phyloP scores from a whole-genome alignment of 2,113 vertebrate genomes.

The Petroica traversi region DNA sequence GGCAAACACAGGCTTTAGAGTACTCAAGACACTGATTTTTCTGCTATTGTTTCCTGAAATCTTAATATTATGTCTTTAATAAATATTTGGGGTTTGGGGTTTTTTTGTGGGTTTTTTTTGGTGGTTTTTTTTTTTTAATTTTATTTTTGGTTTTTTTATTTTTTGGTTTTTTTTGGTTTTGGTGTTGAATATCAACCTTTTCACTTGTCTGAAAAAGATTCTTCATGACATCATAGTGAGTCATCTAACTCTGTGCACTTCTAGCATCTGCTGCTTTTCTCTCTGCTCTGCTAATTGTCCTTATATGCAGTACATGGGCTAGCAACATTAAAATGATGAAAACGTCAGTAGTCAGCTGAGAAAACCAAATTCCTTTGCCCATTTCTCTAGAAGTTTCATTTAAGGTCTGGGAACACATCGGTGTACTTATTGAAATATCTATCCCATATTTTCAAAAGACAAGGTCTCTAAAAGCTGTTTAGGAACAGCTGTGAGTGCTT shows the following conservation, averaged over 20 bases:
- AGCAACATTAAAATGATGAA: not conserved
- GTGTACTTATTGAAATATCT: not conserved
- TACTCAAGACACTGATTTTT: not conserved
- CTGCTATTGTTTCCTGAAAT: not conserved
- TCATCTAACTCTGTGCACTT: constrained; percentile 21
- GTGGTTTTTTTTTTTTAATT: too few relatives aligned
- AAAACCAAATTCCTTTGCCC: not conserved
- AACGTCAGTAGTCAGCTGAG: not conserved
- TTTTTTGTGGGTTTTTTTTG: too few relatives aligned
- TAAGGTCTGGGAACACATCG: not conserved
- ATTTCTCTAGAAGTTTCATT: not conserved
- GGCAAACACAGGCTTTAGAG: fast-evolving
- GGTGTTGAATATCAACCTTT: not conserved
- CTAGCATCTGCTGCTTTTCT: constrained; percentile 50
- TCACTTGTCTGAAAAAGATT: not conserved
- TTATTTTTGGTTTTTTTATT: too few relatives aligned
- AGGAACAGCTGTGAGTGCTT: not conserved
- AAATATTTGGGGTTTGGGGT: too few relatives aligned
- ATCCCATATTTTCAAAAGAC: not conserved
- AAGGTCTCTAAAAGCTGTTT: not conserved
- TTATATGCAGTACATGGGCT: not conserved
- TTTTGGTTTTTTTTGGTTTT: too few relatives aligned
- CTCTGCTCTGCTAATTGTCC: constrained; percentile 28
- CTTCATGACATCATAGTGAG: constrained; percentile 7
- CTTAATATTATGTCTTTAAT: not conserved